Evolutionary conservation across 2,113 vertebrate genomes (phyloP), one percentile per base, ranked within the genome.

Genomic region (Colossoma macropomum): DNA sequence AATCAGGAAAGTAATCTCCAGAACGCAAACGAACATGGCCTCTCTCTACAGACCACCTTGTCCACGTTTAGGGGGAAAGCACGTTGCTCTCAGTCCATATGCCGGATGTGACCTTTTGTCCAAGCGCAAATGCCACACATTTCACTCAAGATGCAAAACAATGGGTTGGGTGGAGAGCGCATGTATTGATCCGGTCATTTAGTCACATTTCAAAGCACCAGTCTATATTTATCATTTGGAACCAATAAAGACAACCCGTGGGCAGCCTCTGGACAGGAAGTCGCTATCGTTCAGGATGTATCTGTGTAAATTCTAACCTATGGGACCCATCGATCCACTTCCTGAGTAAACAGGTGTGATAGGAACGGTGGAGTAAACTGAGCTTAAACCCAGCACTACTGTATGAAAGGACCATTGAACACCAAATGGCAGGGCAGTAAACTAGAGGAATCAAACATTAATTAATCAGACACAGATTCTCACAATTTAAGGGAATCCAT

Each of bases 181-280:
- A 65, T 1, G 27, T 73, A 60, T 73, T 45, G 75, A 75, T 73
- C 50, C 32, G 27, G 27, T n/a, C 8, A 32, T 66, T 69, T 60
- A 2, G 34, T 56, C 68, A 54, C 21, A 12, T 84, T 80, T 70
- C 59, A 30, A 76, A 62, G 28, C 50, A 34, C 19, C 8, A 50
- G 21, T 48, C 69, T 45, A 60, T 73, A 52, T 70, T n/a, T 59
- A 19, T 32, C 41, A 59, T 45, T 9, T 63, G 52, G 41, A 52
- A 27, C 16, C 19, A 70, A n/a, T 52, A 28, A 74, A 68, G 81
- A 74, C 70, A 69, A 15, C 15, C 13, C 21, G 11, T 11, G 2
- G 23, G 27, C 59, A 8, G 50, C 13, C 12, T 66, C 48, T 75
- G 79, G 76, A 79, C 82, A 77, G 82, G 79, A 84, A 79, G 71